phyloP scores from a whole-genome alignment of 1,140 invertebrate species.

The Dendrolimus punctatus region DNA sequence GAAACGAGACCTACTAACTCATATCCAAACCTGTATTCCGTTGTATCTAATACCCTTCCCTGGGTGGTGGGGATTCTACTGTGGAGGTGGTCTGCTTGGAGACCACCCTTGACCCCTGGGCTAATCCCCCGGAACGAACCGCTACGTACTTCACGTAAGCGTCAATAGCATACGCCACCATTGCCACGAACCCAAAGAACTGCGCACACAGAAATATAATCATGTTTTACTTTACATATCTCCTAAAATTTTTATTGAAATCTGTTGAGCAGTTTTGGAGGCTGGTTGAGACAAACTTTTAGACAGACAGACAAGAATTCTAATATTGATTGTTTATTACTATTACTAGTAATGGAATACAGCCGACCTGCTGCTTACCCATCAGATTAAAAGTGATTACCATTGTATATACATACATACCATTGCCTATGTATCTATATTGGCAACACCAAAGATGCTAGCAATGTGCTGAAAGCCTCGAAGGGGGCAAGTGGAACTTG shows the following conservation, averaged over 20 bases:
- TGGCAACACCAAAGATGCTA: too few species aligned
- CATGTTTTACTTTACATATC: too few species aligned
- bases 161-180: conserved; percentile 84
- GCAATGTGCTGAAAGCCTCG: too few species aligned
- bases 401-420: too few species aligned
- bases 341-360: too few species aligned
- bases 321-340: too few species aligned
- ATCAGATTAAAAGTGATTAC: too few species aligned
- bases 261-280: not conserved
- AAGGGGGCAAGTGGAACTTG: too few species aligned
- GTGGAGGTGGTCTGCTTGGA: conserved; percentile 73
- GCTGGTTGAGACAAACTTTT: too few species aligned
- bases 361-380: too few species aligned
- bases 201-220: conserved; percentile 34
- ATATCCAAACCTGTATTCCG: not conserved
- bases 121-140: conserved; percentile 76
- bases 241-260: not conserved
- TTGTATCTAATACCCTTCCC: conserved; percentile 34
- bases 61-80: conserved; percentile 24
- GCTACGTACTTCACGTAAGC: conserved; percentile 82
- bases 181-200: conserved; percentile 87
- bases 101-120: conserved; percentile 80
- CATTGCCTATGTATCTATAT: too few species aligned
- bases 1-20: not conserved
- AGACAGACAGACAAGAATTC: too few species aligned